These are phyloP conservation scores for Characodon lateralis DNA, from an alignment of 2,797 vertebrate genomes.

Conservation along the genomic window DNA sequence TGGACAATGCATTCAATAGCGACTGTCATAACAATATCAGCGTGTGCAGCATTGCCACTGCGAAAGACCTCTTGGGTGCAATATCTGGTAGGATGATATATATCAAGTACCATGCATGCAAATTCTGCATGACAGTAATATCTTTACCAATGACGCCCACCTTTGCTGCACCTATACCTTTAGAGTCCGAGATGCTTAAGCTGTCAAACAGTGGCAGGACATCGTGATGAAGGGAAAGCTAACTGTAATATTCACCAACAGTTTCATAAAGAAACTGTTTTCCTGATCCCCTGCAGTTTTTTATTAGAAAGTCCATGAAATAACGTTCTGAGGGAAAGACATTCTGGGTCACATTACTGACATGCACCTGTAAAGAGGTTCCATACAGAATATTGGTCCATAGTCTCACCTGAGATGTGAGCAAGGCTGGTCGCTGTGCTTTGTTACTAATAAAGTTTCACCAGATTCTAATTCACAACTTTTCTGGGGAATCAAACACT, in stretches of 20 bases:
- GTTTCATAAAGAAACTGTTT: background rate
- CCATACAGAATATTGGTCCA: too few relatives aligned
- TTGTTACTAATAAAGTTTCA: too few relatives aligned
- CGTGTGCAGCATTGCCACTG: background rate
- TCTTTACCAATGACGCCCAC: background rate
- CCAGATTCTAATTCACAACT: too few relatives aligned
- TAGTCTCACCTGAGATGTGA: too few relatives aligned
- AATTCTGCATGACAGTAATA: background rate
- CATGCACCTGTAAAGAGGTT: background rate
- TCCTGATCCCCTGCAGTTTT: background rate
- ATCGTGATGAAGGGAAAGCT: background rate
- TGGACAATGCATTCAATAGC: too few relatives aligned
- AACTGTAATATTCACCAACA: background rate
- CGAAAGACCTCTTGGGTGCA: background rate
- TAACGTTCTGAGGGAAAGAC: background rate
- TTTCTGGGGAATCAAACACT: background rate
- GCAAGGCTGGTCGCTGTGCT: background rate
- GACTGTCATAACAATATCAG: too few relatives aligned
- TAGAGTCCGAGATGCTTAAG: too few relatives aligned
- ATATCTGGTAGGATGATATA: background rate
- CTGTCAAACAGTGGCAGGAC: too few relatives aligned
- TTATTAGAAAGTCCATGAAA: background rate
- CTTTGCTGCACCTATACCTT: too few relatives aligned
- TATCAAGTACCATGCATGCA: background rate
- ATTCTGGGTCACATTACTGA: background rate